Conservation (phyloP, 1,140 invertebrate species). For the Drosophila elegans region DNA sequence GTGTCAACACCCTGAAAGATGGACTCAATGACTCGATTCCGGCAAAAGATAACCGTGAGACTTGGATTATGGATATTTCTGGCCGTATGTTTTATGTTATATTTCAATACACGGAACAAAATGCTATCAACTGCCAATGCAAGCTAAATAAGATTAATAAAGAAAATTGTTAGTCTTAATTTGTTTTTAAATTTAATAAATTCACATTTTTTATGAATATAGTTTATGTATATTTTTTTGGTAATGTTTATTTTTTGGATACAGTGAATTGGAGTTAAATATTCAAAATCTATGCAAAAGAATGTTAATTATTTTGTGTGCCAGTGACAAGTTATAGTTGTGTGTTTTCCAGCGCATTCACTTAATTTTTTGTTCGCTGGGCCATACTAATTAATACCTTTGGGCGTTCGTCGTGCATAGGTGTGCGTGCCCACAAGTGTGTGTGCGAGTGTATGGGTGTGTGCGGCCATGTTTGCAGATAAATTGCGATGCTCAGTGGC, state of each 20-base stretch:
- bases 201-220: no score
- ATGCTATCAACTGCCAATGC: no score
- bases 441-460: constrained; percentile 18
- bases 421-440: constrained; percentile 16
- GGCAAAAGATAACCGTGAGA: not conserved
- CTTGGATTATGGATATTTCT: constrained; percentile 38
- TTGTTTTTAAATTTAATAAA: no score
- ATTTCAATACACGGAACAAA: constrained; percentile 32
- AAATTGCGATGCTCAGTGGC: constrained; percentile 78
- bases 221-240: no score
- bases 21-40: constrained; percentile 25
- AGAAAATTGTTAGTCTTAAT: no score
- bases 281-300: no score
- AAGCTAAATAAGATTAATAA: no score
- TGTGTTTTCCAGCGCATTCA: constrained; percentile 16
- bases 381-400: constrained; percentile 80
- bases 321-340: constrained; percentile 64
- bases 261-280: no score
- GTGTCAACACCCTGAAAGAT: constrained; percentile 39
- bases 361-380: constrained; percentile 34
- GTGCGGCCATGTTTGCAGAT: constrained; percentile 65
- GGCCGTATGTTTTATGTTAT: constrained; percentile 44
- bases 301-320: not conserved
- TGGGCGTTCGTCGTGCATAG: constrained; percentile 57
- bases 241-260: no score